Evolutionary conservation across 1,140 invertebrate species (phyloP), one percentile per base, ranked within the genome.

Genomic region (Atopsyche davidsoni): DNA sequence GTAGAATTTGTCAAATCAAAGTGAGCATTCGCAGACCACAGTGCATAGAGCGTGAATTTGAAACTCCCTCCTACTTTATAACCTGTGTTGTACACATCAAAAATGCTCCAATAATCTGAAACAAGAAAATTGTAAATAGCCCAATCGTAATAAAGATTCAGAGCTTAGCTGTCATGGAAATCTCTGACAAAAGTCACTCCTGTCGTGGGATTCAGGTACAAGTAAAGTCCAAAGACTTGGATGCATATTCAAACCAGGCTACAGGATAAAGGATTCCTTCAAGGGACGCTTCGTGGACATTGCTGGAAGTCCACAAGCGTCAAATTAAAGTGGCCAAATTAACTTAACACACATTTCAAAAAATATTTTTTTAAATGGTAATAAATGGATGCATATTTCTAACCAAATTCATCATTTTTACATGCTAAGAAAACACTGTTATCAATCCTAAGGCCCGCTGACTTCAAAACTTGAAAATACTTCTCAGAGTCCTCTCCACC

Each of bases 51-150:
- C 14, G 35, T 47, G 1, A 50, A 31, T 28, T 42, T 42, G 3
- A 49, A 21, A 42, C 50, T 50, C 7, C 47, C 46, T 28, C 45
- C 36, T 43, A 38, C 31, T 24, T 47, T 35, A 2, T 45, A 31
- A 19, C 55, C 47, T 3, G 51, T 46, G 28, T 51, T 58, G 42
- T 58, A 53, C 31, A 54, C 7, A 44, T 58, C 55, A 31, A 46
- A 54, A 22, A 53, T 18, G 16, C 24, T 36, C 50, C 50, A 53
- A n/a, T 34, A 34, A 38, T 53, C 55, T 57, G 13, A 43, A 55
- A 46, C 13, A 51, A 35, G 17, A 45, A 16, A 34, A 6, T 41
- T 13, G 14, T 41, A 6, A 6, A 21, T 41, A 18, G 13, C 6
- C n/a, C 14, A 42, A 19, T 17, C 4, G 23, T 13, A 19, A 3